Base-by-base conservation (phyloP, 2,113 vertebrate species). In the Hippocampus abdominalis region DNA sequence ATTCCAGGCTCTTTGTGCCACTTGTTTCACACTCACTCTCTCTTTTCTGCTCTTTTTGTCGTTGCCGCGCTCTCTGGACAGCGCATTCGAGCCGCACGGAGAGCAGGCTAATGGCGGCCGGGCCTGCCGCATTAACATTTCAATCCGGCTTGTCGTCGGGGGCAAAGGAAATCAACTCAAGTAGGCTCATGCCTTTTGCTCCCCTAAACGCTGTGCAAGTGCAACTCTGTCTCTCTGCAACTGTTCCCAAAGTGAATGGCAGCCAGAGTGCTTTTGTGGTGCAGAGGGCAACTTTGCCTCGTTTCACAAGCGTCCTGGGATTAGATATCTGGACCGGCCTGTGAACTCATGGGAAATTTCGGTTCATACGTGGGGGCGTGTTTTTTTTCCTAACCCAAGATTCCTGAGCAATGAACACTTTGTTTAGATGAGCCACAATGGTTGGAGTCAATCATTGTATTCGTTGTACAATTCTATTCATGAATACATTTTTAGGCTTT, bases 231-330 rank as follows among this genome's bases (percentile, higher is more conserved):
- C 53, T 56, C 69, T 77, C 73, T 78, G 53, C 25, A 15, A 71
- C 66, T 75, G 66, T 80, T 77, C 70, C 57, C 65, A 64, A 74
- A 32, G 67, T 62, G 78, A 84, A 85, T 77, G 84, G 78, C 72
- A 1, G n/a, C 76, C 77, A 60, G 71, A 84, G 80, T 7, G 71
- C 68, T 84, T 90, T 90, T 90, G 88, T 88, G 83, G 80, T 82
- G 75, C 76, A 73, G 81, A 86, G 83, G 80, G 79, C 84, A 88
- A 88, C 86, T 89, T 89, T 69, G 68, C 81, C 89, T 89, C 89
- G 88, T 89, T 83, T 87, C 69, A 51, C 76, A 81, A 79, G 82
- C 86, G 71, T 77, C 78, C 81, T 54, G 46, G 86, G 86, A 87
- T 90, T 87, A 88, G 79, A 86, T 77, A 72, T 76, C 74, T 78